A percentile compares a stretch with the other conserved stretches of the same genome.
Conservation (phyloP, 2,113 vertebrate species). For the Casuarius casuarius region DNA sequence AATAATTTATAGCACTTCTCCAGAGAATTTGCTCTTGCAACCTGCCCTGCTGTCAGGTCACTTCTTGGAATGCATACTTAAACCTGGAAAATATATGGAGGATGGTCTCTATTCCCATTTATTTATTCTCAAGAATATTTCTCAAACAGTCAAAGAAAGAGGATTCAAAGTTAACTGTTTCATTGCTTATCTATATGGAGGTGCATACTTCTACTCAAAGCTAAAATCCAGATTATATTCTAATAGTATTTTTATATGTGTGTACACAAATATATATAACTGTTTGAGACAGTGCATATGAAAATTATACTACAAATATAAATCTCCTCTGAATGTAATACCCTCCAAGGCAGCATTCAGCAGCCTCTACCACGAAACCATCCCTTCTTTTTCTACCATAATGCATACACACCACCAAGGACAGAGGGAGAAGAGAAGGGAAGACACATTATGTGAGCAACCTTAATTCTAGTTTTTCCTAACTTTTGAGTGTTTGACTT, state of each 20-base stretch:
- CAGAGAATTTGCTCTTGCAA: slow-evolving; percentile 52
- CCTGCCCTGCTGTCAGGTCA: slow-evolving; percentile 42
- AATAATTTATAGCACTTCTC: slow-evolving; percentile 32
- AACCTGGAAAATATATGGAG: slow-evolving; percentile 59
- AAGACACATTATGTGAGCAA: neutral
- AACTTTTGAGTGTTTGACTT: neutral
- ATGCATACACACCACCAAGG: neutral
- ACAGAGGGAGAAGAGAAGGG: rapidly evolving
- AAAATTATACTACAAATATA: neutral
- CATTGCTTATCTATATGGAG: neutral
- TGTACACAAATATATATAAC: neutral
- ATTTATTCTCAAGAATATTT: slow-evolving; percentile 64
- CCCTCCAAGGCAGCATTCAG: neutral
- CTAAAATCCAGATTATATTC: neutral
- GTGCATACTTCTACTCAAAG: neutral
- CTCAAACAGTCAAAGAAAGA: slow-evolving; percentile 19
- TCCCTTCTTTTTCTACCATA: neutral
- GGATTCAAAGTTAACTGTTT: slow-evolving; percentile 56
- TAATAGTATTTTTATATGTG: neutral
- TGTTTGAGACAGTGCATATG: neutral
- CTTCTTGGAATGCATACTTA: slow-evolving; percentile 44
- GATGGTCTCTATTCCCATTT: slow-evolving; percentile 42
- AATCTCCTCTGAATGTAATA: neutral
- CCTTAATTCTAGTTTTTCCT: neutral
- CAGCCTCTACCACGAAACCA: neutral